phyloP scores from a whole-genome alignment of 2,888 invertebrate species.

The Lasioglossum pauxillum region DNA sequence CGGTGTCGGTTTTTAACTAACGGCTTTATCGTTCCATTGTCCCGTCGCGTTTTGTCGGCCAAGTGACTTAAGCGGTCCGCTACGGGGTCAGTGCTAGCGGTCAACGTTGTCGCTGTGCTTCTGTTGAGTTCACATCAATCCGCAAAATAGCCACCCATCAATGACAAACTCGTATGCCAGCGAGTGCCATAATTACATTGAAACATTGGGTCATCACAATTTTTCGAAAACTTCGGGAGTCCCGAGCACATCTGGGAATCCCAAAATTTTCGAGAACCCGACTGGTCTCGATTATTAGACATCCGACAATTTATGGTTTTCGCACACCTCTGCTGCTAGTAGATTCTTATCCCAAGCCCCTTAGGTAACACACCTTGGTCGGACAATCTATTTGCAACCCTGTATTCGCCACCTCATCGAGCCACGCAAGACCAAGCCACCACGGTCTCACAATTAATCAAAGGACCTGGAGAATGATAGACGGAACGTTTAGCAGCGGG shows the following conservation, averaged over 20 bases:
- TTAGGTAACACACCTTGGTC: background rate
- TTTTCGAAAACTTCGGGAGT: background rate
- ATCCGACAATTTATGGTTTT: too few relatives aligned
- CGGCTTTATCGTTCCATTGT: conserved; percentile 76
- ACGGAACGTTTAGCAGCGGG: background rate
- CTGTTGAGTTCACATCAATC: conserved; percentile 52
- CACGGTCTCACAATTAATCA: background rate
- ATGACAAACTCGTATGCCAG: background rate
- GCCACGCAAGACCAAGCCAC: background rate
- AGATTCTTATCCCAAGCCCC: background rate
- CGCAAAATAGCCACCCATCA: conserved; percentile 20
- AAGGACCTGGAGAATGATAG: background rate
- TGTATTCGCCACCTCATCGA: background rate
- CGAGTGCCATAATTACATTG: background rate
- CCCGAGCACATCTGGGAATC: background rate
- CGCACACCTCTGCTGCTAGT: background rate
- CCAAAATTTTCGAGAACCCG: too few relatives aligned
- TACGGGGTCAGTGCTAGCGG: conserved; percentile 56
- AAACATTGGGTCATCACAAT: background rate
- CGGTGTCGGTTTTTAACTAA: conserved; percentile 64
- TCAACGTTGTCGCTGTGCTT: conserved; percentile 43
- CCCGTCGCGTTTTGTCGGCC: conserved; percentile 66
- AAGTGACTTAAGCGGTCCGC: conserved; percentile 62
- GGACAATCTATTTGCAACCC: background rate
- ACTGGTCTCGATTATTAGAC: too few relatives aligned